Evolutionary conservation across 2,888 invertebrate genomes (phyloP).

Genomic region (Drosophila neonasuta): DNA sequence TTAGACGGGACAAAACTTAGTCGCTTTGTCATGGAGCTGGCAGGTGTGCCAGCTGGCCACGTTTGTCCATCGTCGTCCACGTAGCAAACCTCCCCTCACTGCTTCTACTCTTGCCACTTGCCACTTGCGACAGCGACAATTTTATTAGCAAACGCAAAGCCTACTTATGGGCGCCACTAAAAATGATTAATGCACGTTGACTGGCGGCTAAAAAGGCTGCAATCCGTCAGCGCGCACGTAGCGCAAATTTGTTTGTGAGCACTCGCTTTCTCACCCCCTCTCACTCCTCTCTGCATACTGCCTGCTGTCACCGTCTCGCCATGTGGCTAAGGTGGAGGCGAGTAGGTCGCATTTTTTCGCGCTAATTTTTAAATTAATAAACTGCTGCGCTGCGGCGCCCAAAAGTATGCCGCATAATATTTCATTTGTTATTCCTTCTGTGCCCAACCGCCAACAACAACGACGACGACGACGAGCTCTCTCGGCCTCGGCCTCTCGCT

Average conservation of each 20-base stretch:
- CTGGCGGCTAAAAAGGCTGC: conserved; percentile 74
- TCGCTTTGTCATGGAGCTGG: conserved; percentile 72
- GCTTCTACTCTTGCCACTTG: background rate
- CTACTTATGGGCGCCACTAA: conserved; percentile 77
- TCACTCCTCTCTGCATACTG: background rate
- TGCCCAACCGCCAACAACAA: conserved; percentile 23
- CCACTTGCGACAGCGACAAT: conserved; percentile 61
- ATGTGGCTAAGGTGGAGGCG: background rate
- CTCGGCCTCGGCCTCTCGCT: background rate
- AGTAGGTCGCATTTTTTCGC: conserved; percentile 60
- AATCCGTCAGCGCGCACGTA: conserved; percentile 74
- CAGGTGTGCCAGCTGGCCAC: conserved; percentile 53
- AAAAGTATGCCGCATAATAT: conserved; percentile 76
- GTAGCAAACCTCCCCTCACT: conserved; percentile 32
- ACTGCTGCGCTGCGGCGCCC: conserved; percentile 70
- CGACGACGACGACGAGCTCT: background rate
- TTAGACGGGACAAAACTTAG: conserved; percentile 61
- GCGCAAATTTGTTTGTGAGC: conserved; percentile 63
- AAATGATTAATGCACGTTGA: conserved; percentile 78
- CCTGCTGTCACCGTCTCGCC: conserved; percentile 1
- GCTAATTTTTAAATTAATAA: conserved; percentile 77
- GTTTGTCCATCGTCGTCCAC: conserved; percentile 27
- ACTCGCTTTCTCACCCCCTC: background rate
- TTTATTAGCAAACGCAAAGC: conserved; percentile 76
- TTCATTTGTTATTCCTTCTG: conserved; percentile 76